Evolutionary conservation across 2,888 invertebrate species (phyloP).

Genomic region (Tortrix viridana): DNA sequence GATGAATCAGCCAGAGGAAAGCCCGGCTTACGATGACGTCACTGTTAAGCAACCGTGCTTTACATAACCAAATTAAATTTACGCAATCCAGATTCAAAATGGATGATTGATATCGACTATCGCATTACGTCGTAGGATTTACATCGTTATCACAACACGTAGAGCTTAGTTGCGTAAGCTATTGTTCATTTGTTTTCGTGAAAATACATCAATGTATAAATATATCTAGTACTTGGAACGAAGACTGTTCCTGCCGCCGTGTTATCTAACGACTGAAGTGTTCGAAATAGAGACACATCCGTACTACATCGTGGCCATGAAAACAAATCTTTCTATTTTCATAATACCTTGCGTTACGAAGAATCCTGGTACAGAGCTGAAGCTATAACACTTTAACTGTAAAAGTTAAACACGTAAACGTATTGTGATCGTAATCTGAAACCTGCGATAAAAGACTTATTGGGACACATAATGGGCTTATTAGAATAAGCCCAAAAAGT

Average conservation of each 20-base stretch:
- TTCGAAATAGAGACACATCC: slow-evolving; percentile 15
- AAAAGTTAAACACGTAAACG: too few species aligned
- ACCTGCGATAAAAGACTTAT: too few species aligned
- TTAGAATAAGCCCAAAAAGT: too few species aligned
- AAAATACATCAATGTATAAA: slow-evolving; percentile 16
- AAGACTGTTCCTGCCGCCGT: slow-evolving; percentile 19
- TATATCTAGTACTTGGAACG: slow-evolving; percentile 24
- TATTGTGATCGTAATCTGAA: too few species aligned
- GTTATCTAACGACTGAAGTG: slow-evolving; percentile 27
- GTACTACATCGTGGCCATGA: slow-evolving; percentile 6
- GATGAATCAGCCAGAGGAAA: slow-evolving; percentile 70
- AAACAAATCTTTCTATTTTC: slow-evolving; percentile 7
- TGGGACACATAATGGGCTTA: too few species aligned
- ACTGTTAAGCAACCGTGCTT: slow-evolving; percentile 40
- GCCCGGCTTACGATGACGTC: slow-evolving; percentile 65
- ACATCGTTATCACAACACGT: slow-evolving; percentile 18
- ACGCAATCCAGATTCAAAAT: slow-evolving; percentile 27
- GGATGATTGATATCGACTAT: slow-evolving; percentile 19
- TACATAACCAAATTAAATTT: slow-evolving; percentile 42
- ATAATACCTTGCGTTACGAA: background rate
- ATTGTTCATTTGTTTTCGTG: slow-evolving; percentile 21
- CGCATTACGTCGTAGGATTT: slow-evolving; percentile 5
- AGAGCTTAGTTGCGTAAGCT: slow-evolving; percentile 24
- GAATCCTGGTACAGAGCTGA: background rate
- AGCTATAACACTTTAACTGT: too few species aligned